phyloP scores from a whole-genome alignment of 2,888 invertebrate species.

The Mesorhabditis belari region DNA sequence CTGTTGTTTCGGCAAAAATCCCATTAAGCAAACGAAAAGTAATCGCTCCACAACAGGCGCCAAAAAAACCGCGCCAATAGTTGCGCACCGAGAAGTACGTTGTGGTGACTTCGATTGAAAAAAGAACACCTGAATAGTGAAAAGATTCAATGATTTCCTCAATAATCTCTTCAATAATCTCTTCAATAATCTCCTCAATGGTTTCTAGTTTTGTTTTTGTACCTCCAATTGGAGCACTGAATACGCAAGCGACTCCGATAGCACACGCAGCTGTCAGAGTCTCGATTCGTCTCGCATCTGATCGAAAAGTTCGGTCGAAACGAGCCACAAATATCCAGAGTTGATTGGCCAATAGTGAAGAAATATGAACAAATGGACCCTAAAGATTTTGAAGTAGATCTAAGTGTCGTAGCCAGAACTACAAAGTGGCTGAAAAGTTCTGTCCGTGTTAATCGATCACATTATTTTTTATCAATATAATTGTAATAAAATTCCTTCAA shows the following conservation, averaged over 20 bases:
- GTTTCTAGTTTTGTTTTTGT: neutral
- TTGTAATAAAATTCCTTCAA: no score
- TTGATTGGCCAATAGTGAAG: conserved; percentile 86
- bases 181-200: no score
- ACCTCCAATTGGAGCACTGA: conserved; percentile 92
- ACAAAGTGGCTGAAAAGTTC: no score
- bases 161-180: no score
- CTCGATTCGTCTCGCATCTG: conserved; percentile 66
- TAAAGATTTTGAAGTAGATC: conserved; percentile 38
- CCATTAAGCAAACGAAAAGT: conserved; percentile 70
- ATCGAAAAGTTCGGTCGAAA: conserved; percentile 44
- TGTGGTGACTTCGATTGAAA: conserved; percentile 97
- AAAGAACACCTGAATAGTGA: conserved; percentile 72
- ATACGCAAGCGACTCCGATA: conserved; percentile 85
- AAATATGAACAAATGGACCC: conserved; percentile 96
- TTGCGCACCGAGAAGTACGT: conserved; percentile 96
- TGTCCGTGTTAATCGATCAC: no score
- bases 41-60: conserved; percentile 92
- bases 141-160: neutral
- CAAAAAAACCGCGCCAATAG: conserved; percentile 96
- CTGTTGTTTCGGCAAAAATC: no score
- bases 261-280: conserved; percentile 98
- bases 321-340: conserved; percentile 80
- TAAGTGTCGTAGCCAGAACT: no score
- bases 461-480: no score